Evolutionary conservation across 2,113 vertebrate species (phyloP).

Genomic region (Gracilinanus agilis): DNA sequence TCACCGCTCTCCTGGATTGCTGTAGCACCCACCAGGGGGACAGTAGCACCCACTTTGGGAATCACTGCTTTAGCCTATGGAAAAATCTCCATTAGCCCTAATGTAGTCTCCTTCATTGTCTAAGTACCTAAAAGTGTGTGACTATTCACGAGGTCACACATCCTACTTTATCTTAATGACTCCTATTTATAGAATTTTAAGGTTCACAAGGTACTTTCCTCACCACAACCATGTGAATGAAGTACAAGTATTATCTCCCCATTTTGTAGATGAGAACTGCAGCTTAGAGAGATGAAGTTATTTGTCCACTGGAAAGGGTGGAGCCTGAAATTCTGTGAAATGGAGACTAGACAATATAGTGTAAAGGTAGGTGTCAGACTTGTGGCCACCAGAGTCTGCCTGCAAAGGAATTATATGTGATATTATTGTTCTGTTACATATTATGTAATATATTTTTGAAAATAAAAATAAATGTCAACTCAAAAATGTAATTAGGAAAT

Average conservation of each 20-base stretch:
- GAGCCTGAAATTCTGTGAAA: neutral
- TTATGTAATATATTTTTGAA: too few relatives aligned
- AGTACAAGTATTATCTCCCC: neutral
- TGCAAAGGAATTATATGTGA: neutral
- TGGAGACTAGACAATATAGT: neutral
- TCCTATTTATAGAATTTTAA: neutral
- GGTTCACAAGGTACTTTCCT: neutral
- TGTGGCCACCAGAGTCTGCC: neutral
- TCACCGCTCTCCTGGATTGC: too few relatives aligned
- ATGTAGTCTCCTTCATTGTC: neutral
- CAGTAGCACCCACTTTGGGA: too few relatives aligned
- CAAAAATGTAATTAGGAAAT: neutral
- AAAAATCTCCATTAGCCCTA: neutral
- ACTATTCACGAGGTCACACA: neutral
- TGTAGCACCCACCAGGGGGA: too few relatives aligned
- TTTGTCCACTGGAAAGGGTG: neutral
- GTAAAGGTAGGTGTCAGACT: neutral
- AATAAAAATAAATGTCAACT: too few relatives aligned
- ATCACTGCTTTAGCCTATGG: neutral
- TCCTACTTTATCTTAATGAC: neutral
- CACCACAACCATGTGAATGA: neutral
- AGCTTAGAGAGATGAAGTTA: neutral
- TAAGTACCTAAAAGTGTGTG: neutral
- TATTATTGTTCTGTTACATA: too few relatives aligned
- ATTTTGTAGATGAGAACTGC: slow-evolving; percentile 8